A percentile compares a stretch with the other conserved stretches of the same genome.
phyloP scores from a whole-genome alignment of 2,113 vertebrate species.

The Empidonax alnorum region DNA sequence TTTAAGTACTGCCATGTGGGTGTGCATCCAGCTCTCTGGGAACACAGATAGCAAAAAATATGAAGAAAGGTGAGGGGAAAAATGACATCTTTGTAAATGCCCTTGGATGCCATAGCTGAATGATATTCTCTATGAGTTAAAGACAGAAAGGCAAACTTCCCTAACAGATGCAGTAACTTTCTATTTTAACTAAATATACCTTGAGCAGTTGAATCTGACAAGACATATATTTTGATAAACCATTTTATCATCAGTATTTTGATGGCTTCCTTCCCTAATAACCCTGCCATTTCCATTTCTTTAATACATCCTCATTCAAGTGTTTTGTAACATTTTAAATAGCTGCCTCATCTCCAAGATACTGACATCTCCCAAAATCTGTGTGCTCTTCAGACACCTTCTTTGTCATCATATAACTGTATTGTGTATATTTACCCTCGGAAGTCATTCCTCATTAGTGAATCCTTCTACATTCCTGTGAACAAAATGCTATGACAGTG shows the following conservation, averaged over 20 bases:
- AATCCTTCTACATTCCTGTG: background rate
- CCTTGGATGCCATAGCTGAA: background rate
- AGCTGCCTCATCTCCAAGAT: background rate
- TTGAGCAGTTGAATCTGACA: background rate
- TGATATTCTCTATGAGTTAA: background rate
- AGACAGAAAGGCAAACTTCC: background rate
- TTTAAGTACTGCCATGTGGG: background rate
- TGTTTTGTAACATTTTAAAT: background rate
- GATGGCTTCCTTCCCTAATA: background rate
- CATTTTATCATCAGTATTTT: background rate
- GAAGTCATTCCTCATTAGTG: constrained; percentile 13
- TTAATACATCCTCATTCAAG: background rate
- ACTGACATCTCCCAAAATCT: background rate
- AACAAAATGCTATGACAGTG: background rate
- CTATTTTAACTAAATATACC: background rate
- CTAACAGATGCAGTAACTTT: background rate
- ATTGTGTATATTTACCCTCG: background rate
- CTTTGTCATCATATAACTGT: background rate
- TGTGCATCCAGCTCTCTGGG: background rate
- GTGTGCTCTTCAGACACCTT: background rate
- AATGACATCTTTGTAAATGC: background rate
- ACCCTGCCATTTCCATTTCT: background rate
- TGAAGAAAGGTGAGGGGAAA: background rate
- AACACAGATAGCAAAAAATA: background rate
- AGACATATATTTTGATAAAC: background rate